These are phyloP conservation scores for Butastur rufipennis DNA, from an alignment of 2,113 vertebrate species.

Conservation along the genomic window DNA sequence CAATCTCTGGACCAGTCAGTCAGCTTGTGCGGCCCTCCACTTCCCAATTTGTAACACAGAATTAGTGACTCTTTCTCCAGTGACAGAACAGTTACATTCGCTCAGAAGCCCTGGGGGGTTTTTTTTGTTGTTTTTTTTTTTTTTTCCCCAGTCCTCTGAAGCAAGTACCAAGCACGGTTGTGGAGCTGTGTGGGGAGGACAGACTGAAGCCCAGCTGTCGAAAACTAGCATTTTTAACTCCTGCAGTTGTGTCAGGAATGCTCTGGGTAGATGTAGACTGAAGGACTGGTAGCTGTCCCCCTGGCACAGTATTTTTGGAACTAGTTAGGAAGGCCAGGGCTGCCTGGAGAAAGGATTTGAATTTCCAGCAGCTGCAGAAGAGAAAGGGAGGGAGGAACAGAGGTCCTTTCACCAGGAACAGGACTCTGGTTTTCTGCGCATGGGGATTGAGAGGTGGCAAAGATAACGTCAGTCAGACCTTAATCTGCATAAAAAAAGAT, in stretches of 20 bases:
- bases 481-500: conserved; percentile 69
- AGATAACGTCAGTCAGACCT: conserved; percentile 65
- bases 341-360: conserved; percentile 35
- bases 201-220: not conserved
- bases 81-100: not conserved
- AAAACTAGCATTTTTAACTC: not conserved
- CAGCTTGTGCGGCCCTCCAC: not conserved
- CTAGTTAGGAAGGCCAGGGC: conserved; percentile 19
- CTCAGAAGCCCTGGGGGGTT: not conserved
- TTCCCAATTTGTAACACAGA: not conserved
- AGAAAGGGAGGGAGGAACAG: conserved; percentile 45
- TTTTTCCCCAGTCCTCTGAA: not conserved
- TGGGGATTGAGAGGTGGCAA: conserved; percentile 63
- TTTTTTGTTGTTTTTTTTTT: no score
- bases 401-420: conserved; percentile 61
- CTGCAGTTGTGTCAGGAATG: not conserved
- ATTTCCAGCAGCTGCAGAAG: conserved; percentile 60
- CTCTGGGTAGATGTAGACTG: not conserved
- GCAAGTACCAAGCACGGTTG: not conserved
- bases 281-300: not conserved
- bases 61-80: not conserved
- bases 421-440: conserved; percentile 63
- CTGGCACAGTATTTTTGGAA: conserved; percentile 9
- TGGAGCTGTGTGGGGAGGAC: not conserved
- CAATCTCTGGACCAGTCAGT: not conserved